These are phyloP conservation scores for Uromys caudimaculatus DNA, from an alignment of 2,797 vertebrate species.

Conservation along the genomic window DNA sequence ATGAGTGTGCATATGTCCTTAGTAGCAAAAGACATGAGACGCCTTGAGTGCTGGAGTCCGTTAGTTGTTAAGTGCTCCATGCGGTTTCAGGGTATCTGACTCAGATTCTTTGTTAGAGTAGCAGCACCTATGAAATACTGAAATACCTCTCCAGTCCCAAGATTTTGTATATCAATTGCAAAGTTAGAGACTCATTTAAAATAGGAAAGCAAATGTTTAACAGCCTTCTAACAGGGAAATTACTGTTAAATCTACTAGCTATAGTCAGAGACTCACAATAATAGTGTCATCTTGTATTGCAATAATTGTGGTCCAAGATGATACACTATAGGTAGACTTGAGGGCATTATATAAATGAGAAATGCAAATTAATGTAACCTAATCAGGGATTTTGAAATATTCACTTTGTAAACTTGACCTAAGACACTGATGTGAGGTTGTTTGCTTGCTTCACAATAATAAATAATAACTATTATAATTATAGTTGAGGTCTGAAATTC, in stretches of 20 bases:
- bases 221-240: neutral
- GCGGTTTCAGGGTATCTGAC: neutral
- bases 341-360: neutral
- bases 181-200: neutral
- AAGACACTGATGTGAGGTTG: neutral
- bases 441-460: neutral
- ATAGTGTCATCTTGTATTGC: neutral
- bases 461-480: neutral
- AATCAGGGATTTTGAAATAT: neutral
- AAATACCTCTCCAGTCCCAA: neutral
- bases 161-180: neutral
- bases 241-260: neutral
- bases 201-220: neutral
- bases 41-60: neutral
- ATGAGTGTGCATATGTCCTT: neutral
- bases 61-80: neutral
- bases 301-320: neutral
- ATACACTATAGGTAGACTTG: neutral
- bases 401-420: neutral
- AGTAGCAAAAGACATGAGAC: neutral
- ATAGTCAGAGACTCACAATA: neutral
- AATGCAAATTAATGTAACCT: neutral
- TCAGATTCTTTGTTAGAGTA: neutral
- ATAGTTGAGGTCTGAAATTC: neutral
- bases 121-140: neutral